These are phyloP conservation scores for Cloeon dipterum DNA, from an alignment of 2,888 invertebrate genomes.

Conservation along the genomic window DNA sequence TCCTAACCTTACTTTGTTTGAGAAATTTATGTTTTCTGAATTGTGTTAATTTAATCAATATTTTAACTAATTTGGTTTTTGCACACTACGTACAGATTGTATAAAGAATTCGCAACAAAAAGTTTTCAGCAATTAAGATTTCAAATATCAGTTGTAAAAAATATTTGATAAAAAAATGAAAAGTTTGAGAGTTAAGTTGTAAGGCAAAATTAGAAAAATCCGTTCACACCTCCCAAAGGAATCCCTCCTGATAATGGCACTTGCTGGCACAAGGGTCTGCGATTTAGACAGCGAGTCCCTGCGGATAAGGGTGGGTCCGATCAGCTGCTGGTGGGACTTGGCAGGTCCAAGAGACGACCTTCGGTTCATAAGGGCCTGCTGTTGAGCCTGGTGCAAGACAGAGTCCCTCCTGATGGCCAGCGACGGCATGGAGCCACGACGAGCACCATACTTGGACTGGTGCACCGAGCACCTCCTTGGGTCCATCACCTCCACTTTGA, in stretches of 20 bases:
- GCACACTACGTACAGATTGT: too few relatives aligned
- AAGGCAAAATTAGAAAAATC: too few relatives aligned
- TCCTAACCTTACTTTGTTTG: too few relatives aligned
- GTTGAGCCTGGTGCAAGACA: not conserved
- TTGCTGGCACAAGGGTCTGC: not conserved
- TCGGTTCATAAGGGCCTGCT: not conserved
- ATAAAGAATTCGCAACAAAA: too few relatives aligned
- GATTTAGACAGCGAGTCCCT: not conserved
- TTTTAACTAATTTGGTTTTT: too few relatives aligned
- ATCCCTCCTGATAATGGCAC: not conserved
- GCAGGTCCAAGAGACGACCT: not conserved
- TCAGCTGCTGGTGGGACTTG: not conserved
- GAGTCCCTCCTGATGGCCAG: not conserved
- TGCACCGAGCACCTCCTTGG: not conserved
- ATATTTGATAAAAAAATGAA: too few relatives aligned
- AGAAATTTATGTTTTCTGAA: too few relatives aligned
- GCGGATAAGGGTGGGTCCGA: not conserved
- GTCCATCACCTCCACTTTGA: not conserved
- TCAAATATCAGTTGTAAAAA: too few relatives aligned
- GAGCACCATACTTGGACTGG: not conserved
- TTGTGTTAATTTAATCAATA: too few relatives aligned
- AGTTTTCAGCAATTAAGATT: too few relatives aligned
- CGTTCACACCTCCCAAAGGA: not conserved
- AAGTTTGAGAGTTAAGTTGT: too few relatives aligned
- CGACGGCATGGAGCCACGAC: slow-evolving; percentile 1